Evolutionary conservation across 2,113 vertebrate genomes (phyloP), one percentile per base, ranked within the genome.

Genomic region (Chloroceryle aenea): DNA sequence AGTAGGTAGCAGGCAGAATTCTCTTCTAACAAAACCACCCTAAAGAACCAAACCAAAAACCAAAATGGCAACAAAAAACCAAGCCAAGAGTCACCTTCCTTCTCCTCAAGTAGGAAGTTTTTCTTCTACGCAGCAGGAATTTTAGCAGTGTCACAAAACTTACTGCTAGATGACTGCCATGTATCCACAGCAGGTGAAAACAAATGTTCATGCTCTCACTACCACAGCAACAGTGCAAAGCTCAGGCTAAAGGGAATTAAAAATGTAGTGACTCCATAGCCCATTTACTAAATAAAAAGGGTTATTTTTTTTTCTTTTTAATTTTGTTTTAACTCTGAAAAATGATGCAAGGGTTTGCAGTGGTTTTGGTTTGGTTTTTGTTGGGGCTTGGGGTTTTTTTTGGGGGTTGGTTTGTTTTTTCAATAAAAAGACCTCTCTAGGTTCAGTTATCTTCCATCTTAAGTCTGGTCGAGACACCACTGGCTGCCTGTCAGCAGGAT

Each of bases 401-500:
- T 12, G 22, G 48, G 48, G 23, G 48, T 50, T 50, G 13, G 48
- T 5, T n/a, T 23, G 15, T 12, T 21, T 14, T 73, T 85, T 73
- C 20, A 43, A 38, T 83, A 73, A 38, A 76, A 92, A 89, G 23
- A 7, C n/a, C 17, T 79, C 26, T 71, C 14, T 34, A 68, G 29
- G 36, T 88, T 74, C 59, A 79, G 8, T 2, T 90, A 71, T n/a
- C 59, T 91, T 80, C n/a, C 40, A 23, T 81, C 56, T 81, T 79
- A 22, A 67, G 80, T 38, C 52, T 91, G 77, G 20, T 67, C 84
- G 59, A 91, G 38, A 67, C 17, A 58, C 56, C 42, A 48, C 90
- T 85, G 93, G 50, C 91, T 95, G 86, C 71, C 61, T 91, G 64
- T 89, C 87, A 94, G 4, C 62, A 81, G 73, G 50, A 69, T 87